These are phyloP conservation scores for Ceryle rudis DNA, from an alignment of 2,797 vertebrate genomes.

Conservation along the genomic window DNA sequence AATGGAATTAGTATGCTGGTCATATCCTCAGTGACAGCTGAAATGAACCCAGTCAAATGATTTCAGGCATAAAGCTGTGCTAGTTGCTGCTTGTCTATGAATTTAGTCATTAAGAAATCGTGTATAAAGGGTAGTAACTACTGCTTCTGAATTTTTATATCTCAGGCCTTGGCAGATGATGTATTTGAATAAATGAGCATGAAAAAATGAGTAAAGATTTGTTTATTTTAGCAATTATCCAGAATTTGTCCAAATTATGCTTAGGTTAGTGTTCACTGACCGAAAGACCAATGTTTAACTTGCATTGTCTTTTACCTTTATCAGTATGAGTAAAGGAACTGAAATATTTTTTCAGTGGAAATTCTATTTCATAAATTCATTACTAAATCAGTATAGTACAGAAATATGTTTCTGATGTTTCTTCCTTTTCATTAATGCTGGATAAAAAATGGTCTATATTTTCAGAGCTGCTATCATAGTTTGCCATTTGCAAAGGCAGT, in stretches of 20 bases:
- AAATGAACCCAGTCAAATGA: neutral
- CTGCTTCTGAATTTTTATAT: neutral
- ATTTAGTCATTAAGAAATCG: neutral
- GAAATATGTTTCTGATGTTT: neutral
- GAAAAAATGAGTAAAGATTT: neutral
- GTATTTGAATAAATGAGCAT: neutral
- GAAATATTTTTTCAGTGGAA: neutral
- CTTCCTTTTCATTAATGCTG: neutral
- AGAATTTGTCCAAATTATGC: neutral
- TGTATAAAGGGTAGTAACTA: neutral
- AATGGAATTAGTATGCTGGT: conserved; percentile 9
- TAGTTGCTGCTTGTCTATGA: neutral
- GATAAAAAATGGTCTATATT: neutral
- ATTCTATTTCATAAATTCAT: neutral
- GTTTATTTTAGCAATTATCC: neutral
- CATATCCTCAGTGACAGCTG: neutral
- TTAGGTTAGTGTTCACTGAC: neutral
- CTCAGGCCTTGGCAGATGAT: neutral
- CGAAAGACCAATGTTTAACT: neutral
- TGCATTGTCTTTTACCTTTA: neutral
- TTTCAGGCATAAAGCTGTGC: neutral
- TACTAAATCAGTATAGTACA: neutral
- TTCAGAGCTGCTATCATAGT: neutral
- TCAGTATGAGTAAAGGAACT: neutral
- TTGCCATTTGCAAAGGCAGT: neutral